Evolutionary conservation across 2,888 invertebrate species (phyloP), one percentile per base, ranked within the genome.

Genomic region (Erebia ligea): DNA sequence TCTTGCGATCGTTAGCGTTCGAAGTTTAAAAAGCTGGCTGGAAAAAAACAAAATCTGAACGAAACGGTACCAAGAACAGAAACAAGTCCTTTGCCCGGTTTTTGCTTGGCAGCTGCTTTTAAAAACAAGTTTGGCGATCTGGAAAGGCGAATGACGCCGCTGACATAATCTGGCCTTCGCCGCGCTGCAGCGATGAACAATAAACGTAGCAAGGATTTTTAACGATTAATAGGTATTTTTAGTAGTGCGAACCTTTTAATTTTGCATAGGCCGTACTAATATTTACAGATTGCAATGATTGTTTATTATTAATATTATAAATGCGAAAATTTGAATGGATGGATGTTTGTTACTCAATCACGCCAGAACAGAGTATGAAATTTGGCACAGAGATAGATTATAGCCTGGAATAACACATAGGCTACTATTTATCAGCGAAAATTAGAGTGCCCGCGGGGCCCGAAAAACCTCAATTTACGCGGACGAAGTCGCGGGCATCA

Each of bases 131-230:
- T 84, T 75, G 72, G 69, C 77, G 74, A 73, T 75, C 79, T 80
- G 81, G 80, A 82, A 82, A 83, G 83, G 82, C 78, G 80, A 77
- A 78, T 80, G 82, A 79, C 81, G 81, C 76, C 76, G 75, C 82
- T 85, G 85, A 83, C 83, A 84, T 85, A 84, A 85, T 78, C 76
- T 81, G 81, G 79, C 85, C 85, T 85, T 85, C 85, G 76, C 68
- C 78, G 75, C 85, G 76, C 68, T 79, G 75, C 70, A 75, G 71
- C 74, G 76, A 78, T 76, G 76, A 76, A 73, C 75, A 76, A 73
- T 76, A 78, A 78, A 75, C 76, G 76, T 78, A 76, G 75, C 78
- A 78, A 79, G 77, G 75, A 73, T 76, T 79, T 76, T 68, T 57
- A 69, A 73, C 69, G 68, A 69, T 73, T 67, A 71, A 69, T 19